Base-by-base conservation (phyloP, 2,888 invertebrate species). In the Corbicula japonica region DNA sequence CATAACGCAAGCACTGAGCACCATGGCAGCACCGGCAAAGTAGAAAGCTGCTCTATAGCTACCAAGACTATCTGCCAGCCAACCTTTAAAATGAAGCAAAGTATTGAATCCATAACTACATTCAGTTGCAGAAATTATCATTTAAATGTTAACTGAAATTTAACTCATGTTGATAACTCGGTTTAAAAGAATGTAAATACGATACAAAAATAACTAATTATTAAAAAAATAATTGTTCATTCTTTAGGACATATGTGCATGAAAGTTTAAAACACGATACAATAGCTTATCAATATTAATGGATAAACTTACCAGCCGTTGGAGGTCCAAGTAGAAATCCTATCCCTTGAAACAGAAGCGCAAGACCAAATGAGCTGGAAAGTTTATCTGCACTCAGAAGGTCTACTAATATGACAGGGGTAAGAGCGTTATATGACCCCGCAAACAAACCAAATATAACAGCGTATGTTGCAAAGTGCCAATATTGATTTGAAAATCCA, bases 341-440 rank as follows among this genome's bases (percentile, higher is more conserved):
- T 21, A 58, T 15, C 30, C 77, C 72, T 26, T 62, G 62, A 35
- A 78, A 73, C 3, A 86, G 30, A n/a, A 75, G 72, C 1, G 77
- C 69, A 18, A 85, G 63, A 3, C 87, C 87, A 52, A 85, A 84
- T 32, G 86, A 79, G 21, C 78, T 84, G 23, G 84, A 75, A 35
- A 87, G 70, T 26, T 76, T 84, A 15, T 82, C 81, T 61, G 66
- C 35, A 50, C 87, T 85, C 2, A 87, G 76, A 15, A 72, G 62
- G 35, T 87, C 87, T 10, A 85, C 86, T 34, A 87, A 54, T 10
- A 87, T 75, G 1, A 85, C 85, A 12, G 87, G 81, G 5, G 84
- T 81, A 18, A 86, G 78, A 1, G 84, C 83, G 35, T 79, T 78
- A 61, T 81, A 86, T 10, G 81, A 72, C 6, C 86, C 87, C 2